Evolutionary conservation across 2,113 vertebrate species (phyloP), one percentile per base, ranked within the genome.

Genomic region (Herpetotheres cachinnans): DNA sequence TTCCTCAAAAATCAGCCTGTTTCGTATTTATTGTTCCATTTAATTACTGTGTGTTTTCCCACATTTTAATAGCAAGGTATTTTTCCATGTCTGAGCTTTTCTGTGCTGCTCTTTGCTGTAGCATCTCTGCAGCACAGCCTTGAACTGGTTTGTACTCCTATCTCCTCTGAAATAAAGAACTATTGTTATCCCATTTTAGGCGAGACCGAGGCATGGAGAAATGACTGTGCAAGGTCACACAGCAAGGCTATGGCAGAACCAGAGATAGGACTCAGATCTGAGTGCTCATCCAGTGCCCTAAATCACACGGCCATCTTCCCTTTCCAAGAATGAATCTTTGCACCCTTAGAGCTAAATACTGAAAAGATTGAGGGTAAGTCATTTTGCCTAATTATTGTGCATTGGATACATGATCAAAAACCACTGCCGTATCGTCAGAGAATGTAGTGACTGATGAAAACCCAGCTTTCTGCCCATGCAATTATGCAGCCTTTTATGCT

Each of bases 121-220:
- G 91, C 63, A 86, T 94, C 62, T 94, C 32, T 47, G 84, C 0
- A 3, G 81, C 71, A 18, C 70, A 95, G 86, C 84, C 89, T 72
- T 87, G 66, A 70, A 38, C 62, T 74, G 91, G 25, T 89, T 85
- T 82, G 66, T 93, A 4, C 82, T 86, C 30, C 0, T 81, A 5
- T n/a, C 73, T 89, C 93, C 93, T 92, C 95, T 97, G 93, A 96
- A 93, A 97, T 97, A 97, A 97, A 97, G 95, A 96, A 95, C 89
- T 97, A 44, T 96, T 97, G 94, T 96, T 89, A 91, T 97, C 96
- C 96, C 84, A 16, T 97, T 97, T 89, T 95, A 97, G 96, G 97
- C 73, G 81, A 95, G 86, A 38, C 89, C 72, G 86, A 96, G 77
- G 83, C 91, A 89, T 92, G 93, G 96, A 97, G 97, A 89, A 95